These are phyloP conservation scores for Diplazon laetatorius DNA, from an alignment of 2,888 invertebrate species.

Conservation along the genomic window DNA sequence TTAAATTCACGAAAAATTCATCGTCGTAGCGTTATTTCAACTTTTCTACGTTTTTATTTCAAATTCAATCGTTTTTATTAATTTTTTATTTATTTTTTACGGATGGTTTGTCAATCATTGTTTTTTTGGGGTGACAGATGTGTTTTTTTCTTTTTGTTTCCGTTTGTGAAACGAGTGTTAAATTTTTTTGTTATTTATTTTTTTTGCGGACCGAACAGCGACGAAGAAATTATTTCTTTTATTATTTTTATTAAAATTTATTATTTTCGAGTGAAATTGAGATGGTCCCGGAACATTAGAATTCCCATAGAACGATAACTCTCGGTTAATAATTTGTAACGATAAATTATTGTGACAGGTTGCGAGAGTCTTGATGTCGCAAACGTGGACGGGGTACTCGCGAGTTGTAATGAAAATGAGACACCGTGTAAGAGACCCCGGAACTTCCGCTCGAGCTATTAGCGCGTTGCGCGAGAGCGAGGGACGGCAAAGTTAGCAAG, in stretches of 20 bases:
- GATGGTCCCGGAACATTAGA: background rate
- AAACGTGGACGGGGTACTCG: background rate
- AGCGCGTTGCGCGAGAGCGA: background rate
- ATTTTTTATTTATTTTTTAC: too few relatives aligned
- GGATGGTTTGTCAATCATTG: too few relatives aligned
- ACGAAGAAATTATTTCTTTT: too few relatives aligned
- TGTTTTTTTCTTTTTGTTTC: background rate
- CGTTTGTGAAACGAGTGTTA: too few relatives aligned
- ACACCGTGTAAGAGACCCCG: background rate
- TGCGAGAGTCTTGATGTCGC: background rate
- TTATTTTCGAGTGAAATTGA: background rate
- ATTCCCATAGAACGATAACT: background rate
- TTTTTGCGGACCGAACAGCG: too few relatives aligned
- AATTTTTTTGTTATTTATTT: too few relatives aligned
- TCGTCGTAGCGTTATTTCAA: background rate
- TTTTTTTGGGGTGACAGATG: background rate
- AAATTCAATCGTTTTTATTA: too few relatives aligned
- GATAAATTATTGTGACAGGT: slow-evolving; percentile 2
- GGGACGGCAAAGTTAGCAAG: slow-evolving; percentile 10
- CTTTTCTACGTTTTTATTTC: background rate
- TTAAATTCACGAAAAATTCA: slow-evolving; percentile 5
- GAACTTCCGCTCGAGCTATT: slow-evolving; percentile 5
- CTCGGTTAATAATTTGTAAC: background rate
- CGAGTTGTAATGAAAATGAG: slow-evolving; percentile 9
- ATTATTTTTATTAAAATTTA: too few relatives aligned